Conservation (phyloP, 2,888 invertebrate species). For the Oscheius sp. region DNA sequence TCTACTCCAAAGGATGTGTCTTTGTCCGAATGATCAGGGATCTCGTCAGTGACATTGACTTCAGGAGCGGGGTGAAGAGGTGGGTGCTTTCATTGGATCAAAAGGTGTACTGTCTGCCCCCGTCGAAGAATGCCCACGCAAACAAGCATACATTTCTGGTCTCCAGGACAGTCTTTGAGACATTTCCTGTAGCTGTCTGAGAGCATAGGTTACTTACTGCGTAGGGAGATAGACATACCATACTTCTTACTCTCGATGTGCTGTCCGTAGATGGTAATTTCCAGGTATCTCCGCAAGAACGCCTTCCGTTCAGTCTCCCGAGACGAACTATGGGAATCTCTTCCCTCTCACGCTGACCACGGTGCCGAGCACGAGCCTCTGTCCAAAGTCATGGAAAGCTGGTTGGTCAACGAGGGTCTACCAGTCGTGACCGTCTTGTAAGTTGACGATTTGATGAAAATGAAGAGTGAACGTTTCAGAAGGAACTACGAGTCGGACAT, state of each 20-base stretch:
- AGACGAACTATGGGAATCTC: slow-evolving; percentile 61
- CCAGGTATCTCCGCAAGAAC: slow-evolving; percentile 58
- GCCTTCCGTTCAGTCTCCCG: slow-evolving; percentile 66
- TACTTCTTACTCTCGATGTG: no score
- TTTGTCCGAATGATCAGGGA: slow-evolving; percentile 69
- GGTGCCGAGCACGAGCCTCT: slow-evolving; percentile 66
- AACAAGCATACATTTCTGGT: no score
- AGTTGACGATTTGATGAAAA: neutral
- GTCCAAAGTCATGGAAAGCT: slow-evolving; percentile 65
- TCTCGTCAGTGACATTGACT: slow-evolving; percentile 64
- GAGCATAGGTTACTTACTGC: neutral
- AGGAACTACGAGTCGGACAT: slow-evolving; percentile 67
- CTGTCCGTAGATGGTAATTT: neutral
- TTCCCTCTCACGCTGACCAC: slow-evolving; percentile 68
- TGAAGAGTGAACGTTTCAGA: slow-evolving; percentile 34
- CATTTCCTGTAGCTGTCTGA: neutral
- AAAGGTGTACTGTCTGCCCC: neutral
- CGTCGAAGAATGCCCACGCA: no score
- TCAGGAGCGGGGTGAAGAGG: slow-evolving; percentile 63
- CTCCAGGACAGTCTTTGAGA: no score
- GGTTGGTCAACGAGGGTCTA: slow-evolving; percentile 70
- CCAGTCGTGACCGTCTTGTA: slow-evolving; percentile 66
- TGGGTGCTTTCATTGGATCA: slow-evolving; percentile 12
- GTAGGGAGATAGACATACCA: neutral
- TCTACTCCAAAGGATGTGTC: slow-evolving; percentile 71